Conservation (phyloP, 2,888 invertebrate species). For the Caenorhabditis sp. region DNA sequence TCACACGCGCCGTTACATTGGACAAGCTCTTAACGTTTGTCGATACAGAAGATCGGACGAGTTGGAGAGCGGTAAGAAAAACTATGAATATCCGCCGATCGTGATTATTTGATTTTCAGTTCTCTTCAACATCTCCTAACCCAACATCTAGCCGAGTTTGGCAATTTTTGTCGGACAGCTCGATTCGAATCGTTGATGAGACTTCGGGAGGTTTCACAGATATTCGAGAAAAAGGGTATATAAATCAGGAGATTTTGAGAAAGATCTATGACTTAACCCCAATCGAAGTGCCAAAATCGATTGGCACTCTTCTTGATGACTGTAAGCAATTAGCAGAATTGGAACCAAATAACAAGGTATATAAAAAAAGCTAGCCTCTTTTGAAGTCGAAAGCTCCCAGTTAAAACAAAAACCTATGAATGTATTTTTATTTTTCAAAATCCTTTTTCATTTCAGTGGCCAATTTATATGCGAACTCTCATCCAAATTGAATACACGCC, state of each 20-base stretch:
- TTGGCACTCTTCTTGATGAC: constrained; percentile 22
- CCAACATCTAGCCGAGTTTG: constrained; percentile 32
- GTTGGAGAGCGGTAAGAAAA: constrained; percentile 34
- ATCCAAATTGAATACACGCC: constrained; percentile 36
- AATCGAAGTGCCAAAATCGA: constrained; percentile 11
- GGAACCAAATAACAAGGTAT: constrained; percentile 37
- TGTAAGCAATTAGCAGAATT: constrained; percentile 25
- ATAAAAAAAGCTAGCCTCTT: too few relatives aligned
- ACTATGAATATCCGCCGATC: not conserved
- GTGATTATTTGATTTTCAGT: constrained; percentile 13
- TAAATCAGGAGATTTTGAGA: constrained; percentile 20
- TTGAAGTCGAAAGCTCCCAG: too few relatives aligned
- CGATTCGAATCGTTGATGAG: constrained; percentile 8
- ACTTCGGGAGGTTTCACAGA: constrained; percentile 4
- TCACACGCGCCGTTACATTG: constrained; percentile 35
- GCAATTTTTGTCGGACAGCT: constrained; percentile 27
- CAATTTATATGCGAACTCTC: constrained; percentile 41
- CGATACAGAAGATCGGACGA: constrained; percentile 15
- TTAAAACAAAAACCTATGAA: too few relatives aligned
- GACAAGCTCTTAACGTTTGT: constrained; percentile 26
- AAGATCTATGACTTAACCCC: constrained; percentile 18
- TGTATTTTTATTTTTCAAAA: not conserved
- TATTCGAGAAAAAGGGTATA: constrained; percentile 4
- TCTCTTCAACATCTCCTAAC: constrained; percentile 28
- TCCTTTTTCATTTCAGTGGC: constrained; percentile 34